A percentile compares a stretch with the other conserved stretches of the same genome.
phyloP scores from a whole-genome alignment of 2,888 invertebrate species.

The Drosophila flavopinicola region DNA sequence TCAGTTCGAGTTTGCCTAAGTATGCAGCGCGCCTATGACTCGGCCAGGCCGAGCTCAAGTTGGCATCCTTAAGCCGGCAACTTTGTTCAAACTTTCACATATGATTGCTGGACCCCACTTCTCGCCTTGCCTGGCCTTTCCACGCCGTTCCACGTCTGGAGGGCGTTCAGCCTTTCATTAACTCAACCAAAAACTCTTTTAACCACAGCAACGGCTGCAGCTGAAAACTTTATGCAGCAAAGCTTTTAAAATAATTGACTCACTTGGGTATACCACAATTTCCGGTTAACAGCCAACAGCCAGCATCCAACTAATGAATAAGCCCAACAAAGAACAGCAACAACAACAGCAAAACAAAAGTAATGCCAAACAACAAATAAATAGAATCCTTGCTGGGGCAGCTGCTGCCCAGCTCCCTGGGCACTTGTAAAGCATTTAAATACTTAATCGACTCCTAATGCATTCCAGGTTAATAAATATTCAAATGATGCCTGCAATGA shows the following conservation, averaged over 20 bases:
- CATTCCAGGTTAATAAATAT: conserved; percentile 69
- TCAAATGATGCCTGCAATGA: conserved; percentile 41
- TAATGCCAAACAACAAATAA: conserved; percentile 18
- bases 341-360: too few species aligned
- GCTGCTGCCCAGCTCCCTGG: conserved; percentile 25
- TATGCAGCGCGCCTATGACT: conserved; percentile 48
- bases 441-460: conserved; percentile 69
- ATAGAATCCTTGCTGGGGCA: background rate
- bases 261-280: conserved; percentile 77
- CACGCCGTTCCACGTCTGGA: background rate
- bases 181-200: conserved; percentile 57
- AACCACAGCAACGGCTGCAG: conserved; percentile 53
- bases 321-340: conserved; percentile 37
- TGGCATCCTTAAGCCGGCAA: conserved; percentile 48
- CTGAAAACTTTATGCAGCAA: conserved; percentile 69
- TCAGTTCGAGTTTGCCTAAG: conserved; percentile 53
- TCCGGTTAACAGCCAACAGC: conserved; percentile 75
- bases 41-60: conserved; percentile 53
- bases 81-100: conserved; percentile 53
- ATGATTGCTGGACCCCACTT: conserved; percentile 20
- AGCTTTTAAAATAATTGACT: conserved; percentile 82
- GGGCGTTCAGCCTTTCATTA: conserved; percentile 58
- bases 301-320: conserved; percentile 73
- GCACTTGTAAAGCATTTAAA: conserved; percentile 62
- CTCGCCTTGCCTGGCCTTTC: background rate